Conservation (phyloP, 2,113 vertebrate species). For the Boleophthalmus pectinirostris region DNA sequence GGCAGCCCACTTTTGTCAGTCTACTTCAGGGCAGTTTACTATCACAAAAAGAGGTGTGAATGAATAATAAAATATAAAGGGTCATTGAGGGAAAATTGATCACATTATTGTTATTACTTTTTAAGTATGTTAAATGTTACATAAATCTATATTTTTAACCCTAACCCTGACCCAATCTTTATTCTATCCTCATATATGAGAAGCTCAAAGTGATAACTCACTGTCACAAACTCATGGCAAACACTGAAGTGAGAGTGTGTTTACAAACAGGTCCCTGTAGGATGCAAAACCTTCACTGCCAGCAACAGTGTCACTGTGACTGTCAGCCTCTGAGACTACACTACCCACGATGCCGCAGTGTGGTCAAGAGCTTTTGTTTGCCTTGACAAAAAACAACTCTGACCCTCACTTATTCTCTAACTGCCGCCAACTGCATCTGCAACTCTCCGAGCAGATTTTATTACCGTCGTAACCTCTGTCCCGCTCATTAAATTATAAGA, state of each 20-base stretch:
- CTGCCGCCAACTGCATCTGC: slow-evolving; percentile 13
- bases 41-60: too few species aligned
- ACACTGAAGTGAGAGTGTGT: not conserved
- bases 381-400: slow-evolving; percentile 14
- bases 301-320: slow-evolving; percentile 29
- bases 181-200: not conserved
- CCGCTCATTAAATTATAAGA: slow-evolving; percentile 16
- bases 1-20: too few species aligned
- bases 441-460: slow-evolving; percentile 6
- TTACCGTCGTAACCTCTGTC: slow-evolving; percentile 6
- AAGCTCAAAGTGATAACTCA: not conserved
- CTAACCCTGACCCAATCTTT: not conserved
- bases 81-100: too few species aligned
- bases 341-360: slow-evolving; percentile 36
- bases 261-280: slow-evolving; percentile 38
- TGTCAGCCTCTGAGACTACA: slow-evolving; percentile 35
- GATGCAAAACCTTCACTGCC: slow-evolving; percentile 48
- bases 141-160: not conserved
- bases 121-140: too few species aligned
- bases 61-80: too few species aligned
- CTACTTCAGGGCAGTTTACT: too few species aligned
- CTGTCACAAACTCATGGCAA: not conserved
- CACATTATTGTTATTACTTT: too few species aligned
- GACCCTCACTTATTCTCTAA: slow-evolving; percentile 2
- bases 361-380: slow-evolving; percentile 28